These are phyloP conservation scores for Phylloscopus whistleri DNA, from an alignment of 2,113 vertebrate species.

Conservation along the genomic window DNA sequence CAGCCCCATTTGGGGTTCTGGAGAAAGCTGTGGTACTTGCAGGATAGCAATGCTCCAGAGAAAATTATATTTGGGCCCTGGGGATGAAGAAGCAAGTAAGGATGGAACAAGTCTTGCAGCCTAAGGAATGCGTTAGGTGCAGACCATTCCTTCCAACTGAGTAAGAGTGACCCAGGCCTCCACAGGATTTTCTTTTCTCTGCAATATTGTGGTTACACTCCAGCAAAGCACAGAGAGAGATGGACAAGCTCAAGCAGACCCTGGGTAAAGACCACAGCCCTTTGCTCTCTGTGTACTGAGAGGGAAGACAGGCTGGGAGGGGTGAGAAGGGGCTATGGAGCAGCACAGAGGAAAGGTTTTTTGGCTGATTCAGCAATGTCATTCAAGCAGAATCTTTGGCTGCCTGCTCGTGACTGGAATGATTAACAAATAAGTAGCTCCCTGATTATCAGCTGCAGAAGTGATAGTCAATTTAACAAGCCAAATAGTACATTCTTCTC, in stretches of 20 bases:
- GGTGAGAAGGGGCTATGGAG: not conserved
- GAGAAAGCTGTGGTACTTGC: not conserved
- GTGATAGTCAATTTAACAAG: not conserved
- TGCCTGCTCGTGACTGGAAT: not conserved
- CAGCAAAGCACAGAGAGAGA: not conserved
- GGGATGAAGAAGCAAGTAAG: not conserved
- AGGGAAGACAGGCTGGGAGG: not conserved
- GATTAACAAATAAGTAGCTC: not conserved
- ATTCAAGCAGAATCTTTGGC: not conserved
- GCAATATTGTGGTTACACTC: not conserved
- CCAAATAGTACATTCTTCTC: slow-evolving; percentile 18
- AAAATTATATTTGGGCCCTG: not conserved
- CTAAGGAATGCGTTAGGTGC: not conserved
- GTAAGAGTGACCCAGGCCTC: not conserved
- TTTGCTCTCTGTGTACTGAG: not conserved
- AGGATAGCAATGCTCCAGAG: not conserved
- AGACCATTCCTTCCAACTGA: not conserved
- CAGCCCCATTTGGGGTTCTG: not conserved
- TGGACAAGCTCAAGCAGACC: not conserved
- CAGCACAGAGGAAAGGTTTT: not conserved
- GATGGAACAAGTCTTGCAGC: not conserved
- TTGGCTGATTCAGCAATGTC: not conserved
- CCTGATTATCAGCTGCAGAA: not conserved
- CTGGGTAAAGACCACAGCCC: not conserved
- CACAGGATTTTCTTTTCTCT: rapidly evolving